Conservation (phyloP, 2,888 invertebrate species). For the Euproctis similis region DNA sequence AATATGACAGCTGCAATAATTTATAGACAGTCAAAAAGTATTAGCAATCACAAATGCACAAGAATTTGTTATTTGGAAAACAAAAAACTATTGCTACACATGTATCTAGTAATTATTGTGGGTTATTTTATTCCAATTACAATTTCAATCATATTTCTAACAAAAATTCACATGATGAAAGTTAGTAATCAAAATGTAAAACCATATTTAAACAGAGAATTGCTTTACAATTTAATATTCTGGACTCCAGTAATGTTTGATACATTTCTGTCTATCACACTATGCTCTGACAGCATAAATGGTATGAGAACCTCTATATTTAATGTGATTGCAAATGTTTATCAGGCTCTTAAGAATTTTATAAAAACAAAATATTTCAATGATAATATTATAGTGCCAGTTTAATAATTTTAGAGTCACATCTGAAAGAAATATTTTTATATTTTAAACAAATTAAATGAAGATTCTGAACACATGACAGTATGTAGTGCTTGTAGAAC, state of each 20-base stretch:
- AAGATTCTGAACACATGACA: no score
- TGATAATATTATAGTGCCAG: conserved; percentile 48
- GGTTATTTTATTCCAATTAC: conserved; percentile 65
- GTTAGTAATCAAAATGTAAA: conserved; percentile 44
- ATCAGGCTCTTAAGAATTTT: conserved; percentile 60
- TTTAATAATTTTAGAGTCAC: no score
- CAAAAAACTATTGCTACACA: conserved; percentile 48
- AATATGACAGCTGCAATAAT: conserved; percentile 35
- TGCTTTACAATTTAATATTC: conserved; percentile 61
- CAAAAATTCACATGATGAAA: conserved; percentile 55
- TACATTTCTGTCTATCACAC: conserved; percentile 51
- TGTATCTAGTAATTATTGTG: conserved; percentile 48
- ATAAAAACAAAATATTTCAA: conserved; percentile 62
- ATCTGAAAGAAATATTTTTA: no score
- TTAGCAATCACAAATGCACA: conserved; percentile 35
- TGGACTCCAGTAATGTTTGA: conserved; percentile 69
- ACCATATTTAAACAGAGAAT: conserved; percentile 50
- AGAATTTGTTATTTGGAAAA: conserved; percentile 58
- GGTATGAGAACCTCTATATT: conserved; percentile 51
- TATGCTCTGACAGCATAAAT: conserved; percentile 55
- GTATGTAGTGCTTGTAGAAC: no score
- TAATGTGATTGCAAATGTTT: conserved; percentile 61
- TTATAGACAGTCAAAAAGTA: conserved; percentile 34
- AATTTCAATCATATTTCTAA: conserved; percentile 54
- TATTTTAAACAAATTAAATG: no score